Evolutionary conservation across 1,140 invertebrate species (phyloP).

Genomic region (Papilio aristodemus): DNA sequence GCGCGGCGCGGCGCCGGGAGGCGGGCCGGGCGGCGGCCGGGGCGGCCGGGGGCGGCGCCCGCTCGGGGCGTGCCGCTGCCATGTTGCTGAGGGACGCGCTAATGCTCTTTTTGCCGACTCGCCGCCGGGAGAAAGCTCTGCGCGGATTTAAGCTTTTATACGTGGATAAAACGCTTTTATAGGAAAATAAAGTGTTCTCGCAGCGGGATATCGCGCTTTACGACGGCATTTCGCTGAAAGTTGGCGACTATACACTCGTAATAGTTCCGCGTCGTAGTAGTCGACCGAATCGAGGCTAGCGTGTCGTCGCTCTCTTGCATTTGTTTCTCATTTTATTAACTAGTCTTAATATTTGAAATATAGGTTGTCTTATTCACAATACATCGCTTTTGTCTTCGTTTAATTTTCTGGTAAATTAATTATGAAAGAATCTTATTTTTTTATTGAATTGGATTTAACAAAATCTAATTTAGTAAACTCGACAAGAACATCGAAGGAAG

Average conservation of each 20-base stretch:
- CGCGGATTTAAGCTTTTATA: conserved; percentile 80
- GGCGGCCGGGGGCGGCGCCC: conserved; percentile 47
- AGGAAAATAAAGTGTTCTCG: conserved; percentile 78
- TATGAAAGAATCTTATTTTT: background rate
- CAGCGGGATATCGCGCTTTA: conserved; percentile 77
- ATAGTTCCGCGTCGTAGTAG: conserved; percentile 71
- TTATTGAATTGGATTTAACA: background rate
- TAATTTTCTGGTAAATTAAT: background rate
- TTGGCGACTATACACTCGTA: conserved; percentile 72
- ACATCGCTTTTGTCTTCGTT: background rate
- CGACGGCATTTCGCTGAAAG: conserved; percentile 74
- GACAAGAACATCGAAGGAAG: background rate
- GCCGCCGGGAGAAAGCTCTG: conserved; percentile 73
- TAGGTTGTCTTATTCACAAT: background rate
- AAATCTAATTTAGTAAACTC: background rate
- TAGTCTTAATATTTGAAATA: conserved; percentile 23
- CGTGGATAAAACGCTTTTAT: conserved; percentile 80
- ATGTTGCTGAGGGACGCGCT: conserved; percentile 63
- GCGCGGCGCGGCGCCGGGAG: conserved; percentile 38
- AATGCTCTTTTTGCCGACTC: conserved; percentile 75
- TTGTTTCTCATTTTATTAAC: conserved; percentile 34
- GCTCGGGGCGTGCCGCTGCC: conserved; percentile 67
- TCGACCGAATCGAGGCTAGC: conserved; percentile 63
- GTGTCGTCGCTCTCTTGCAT: conserved; percentile 41
- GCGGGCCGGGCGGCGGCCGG: conserved; percentile 40